Percentiles rank a stretch among this genome's conserved stretches.
phyloP scores from a whole-genome alignment of 2,797 vertebrate species.

The Falco novaeseelandiae region DNA sequence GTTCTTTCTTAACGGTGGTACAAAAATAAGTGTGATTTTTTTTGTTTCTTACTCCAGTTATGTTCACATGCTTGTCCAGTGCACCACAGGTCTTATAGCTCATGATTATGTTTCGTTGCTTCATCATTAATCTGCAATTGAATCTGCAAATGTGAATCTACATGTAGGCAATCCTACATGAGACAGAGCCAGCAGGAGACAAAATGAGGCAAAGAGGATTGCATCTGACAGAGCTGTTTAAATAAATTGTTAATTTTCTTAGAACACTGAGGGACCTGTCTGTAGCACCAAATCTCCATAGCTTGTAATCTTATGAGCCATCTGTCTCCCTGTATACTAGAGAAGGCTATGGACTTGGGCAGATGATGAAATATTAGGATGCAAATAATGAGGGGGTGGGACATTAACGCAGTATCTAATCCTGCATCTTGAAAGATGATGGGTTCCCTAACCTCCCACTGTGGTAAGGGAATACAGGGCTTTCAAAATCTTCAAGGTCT shows the following conservation, averaged over 20 bases:
- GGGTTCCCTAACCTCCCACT: not conserved
- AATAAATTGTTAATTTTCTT: constrained; percentile 70
- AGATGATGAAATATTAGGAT: constrained; percentile 18
- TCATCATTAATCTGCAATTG: not conserved
- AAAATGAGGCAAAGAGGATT: constrained; percentile 65
- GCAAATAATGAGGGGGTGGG: constrained; percentile 8
- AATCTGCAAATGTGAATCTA: not conserved
- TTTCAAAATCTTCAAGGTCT: not conserved
- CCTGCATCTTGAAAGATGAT: not conserved
- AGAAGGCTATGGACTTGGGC: not conserved
- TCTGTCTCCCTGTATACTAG: constrained; percentile 21
- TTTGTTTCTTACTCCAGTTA: not conserved
- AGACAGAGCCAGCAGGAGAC: constrained; percentile 43
- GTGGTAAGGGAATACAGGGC: not conserved
- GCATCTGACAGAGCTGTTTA: constrained; percentile 67
- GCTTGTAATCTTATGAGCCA: constrained; percentile 45
- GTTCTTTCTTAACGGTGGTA: not conserved
- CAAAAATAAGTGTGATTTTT: not conserved
- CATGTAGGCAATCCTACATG: not conserved
- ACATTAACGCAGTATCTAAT: constrained; percentile 23
- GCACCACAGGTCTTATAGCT: not conserved
- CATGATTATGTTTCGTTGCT: not conserved
- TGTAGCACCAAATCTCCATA: constrained; percentile 48
- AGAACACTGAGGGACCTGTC: constrained; percentile 36
- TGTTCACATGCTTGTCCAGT: not conserved